These are phyloP conservation scores for Phenganax subtilis DNA, from an alignment of 92 coral and sea anemone species.

Conservation along the genomic window DNA sequence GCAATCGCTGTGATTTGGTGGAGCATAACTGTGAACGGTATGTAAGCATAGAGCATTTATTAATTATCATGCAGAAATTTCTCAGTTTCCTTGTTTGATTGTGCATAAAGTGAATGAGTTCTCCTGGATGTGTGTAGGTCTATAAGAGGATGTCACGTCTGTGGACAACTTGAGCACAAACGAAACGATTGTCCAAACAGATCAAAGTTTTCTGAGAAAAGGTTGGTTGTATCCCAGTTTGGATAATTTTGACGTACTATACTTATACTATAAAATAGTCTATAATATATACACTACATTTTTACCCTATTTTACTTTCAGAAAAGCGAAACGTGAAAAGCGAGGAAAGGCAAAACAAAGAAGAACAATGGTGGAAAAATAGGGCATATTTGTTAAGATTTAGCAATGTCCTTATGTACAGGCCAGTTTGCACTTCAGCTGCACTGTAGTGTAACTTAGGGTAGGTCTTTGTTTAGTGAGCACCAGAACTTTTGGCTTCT, in stretches of 20 bases:
- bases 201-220: not conserved
- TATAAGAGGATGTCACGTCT: conserved; percentile 69
- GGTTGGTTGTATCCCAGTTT: not conserved
- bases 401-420: no score
- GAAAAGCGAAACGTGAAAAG: not conserved
- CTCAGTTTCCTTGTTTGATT: not conserved
- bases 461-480: no score
- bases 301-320: not conserved
- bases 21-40: conserved; percentile 75
- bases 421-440: no score
- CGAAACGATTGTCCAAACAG: conserved; percentile 66
- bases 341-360: not conserved
- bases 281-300: not conserved
- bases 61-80: not conserved
- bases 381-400: not conserved
- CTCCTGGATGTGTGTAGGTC: conserved; percentile 32
- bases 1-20: conserved; percentile 68
- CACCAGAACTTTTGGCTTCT: no score
- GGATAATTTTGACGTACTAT: not conserved
- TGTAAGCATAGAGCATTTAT: not conserved
- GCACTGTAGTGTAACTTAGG: no score
- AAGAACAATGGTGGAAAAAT: not conserved
- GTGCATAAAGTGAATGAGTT: not conserved
- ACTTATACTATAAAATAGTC: not conserved
- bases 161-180: conserved; percentile 75